Evolutionary conservation across 2,888 invertebrate species (phyloP).

Genomic region (Eilema griseolum): DNA sequence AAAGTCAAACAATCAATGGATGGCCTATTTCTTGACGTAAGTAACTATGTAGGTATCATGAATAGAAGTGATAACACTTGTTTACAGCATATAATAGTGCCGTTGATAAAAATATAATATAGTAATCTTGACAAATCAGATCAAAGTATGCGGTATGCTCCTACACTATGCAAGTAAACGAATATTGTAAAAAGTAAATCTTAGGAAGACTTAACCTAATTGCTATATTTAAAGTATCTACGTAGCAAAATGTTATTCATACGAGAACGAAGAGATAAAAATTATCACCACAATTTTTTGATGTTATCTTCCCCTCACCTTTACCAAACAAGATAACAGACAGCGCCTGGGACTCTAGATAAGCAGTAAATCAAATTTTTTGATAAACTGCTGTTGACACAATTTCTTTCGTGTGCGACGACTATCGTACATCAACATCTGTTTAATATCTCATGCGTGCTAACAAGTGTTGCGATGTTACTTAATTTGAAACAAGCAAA

Average conservation of each 20-base stretch:
- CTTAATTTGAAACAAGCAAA: background rate
- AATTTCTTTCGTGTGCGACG: conserved; percentile 56
- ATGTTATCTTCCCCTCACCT: conserved; percentile 75
- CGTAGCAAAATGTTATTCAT: conserved; percentile 50
- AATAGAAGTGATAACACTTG: background rate
- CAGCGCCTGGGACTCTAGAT: conserved; percentile 73
- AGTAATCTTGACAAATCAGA: background rate
- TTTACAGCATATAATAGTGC: background rate
- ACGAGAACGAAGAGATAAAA: conserved; percentile 64
- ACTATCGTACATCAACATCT: conserved; percentile 35
- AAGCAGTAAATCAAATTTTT: conserved; percentile 75
- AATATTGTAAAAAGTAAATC: background rate
- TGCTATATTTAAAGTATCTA: conserved; percentile 23
- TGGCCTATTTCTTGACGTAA: background rate
- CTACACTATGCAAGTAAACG: background rate
- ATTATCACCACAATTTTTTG: conserved; percentile 68
- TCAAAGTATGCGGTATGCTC: background rate
- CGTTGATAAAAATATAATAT: background rate
- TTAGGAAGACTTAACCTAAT: background rate
- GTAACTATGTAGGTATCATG: background rate
- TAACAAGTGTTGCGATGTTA: conserved; percentile 19
- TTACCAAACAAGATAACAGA: conserved; percentile 79
- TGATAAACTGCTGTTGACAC: conserved; percentile 79
- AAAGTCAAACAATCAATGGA: background rate
- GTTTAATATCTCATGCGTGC: conserved; percentile 16